Conservation (phyloP, 2,888 invertebrate genomes). For the Hirtodrosophila confusa region DNA sequence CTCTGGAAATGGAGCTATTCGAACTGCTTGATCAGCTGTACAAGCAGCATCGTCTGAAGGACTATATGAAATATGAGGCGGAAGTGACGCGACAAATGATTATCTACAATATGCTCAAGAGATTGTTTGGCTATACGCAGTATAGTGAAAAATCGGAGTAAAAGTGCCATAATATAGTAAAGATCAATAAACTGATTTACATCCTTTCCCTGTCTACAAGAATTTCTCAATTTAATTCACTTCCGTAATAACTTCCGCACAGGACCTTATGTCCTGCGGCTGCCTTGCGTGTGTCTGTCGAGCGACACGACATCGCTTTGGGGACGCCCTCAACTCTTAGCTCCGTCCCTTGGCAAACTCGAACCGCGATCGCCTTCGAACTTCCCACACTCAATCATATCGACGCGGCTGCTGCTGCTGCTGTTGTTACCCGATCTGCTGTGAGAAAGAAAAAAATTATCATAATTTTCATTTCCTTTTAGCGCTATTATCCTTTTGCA, state of each 20-base stretch:
- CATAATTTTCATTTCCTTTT: constrained; percentile 79
- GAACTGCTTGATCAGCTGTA: constrained; percentile 76
- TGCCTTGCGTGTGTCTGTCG: constrained; percentile 77
- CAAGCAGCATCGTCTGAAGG: constrained; percentile 71
- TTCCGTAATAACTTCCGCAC: constrained; percentile 73
- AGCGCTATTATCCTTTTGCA: constrained; percentile 73
- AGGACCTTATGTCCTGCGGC: constrained; percentile 39
- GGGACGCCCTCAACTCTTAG: constrained; percentile 23
- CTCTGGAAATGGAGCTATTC: constrained; percentile 74
- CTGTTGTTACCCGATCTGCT: constrained; percentile 73
- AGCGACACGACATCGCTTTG: constrained; percentile 49
- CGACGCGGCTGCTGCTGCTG: constrained; percentile 32
- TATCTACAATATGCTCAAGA: constrained; percentile 79
- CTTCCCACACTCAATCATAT: constrained; percentile 75
- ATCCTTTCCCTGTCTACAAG: constrained; percentile 24
- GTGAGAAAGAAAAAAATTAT: constrained; percentile 75
- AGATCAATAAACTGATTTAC: constrained; percentile 58
- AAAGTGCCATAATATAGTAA: constrained; percentile 22
- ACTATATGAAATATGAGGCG: constrained; percentile 80
- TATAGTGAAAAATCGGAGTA: constrained; percentile 38
- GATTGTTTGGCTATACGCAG: constrained; percentile 76
- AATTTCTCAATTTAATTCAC: constrained; percentile 48
- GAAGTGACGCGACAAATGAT: constrained; percentile 81
- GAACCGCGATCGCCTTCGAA: constrained; percentile 14
- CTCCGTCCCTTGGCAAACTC: neutral